Evolutionary conservation across 2,888 invertebrate species (phyloP), one percentile per base, ranked within the genome.

Genomic region (Parascotia fuliginaria): DNA sequence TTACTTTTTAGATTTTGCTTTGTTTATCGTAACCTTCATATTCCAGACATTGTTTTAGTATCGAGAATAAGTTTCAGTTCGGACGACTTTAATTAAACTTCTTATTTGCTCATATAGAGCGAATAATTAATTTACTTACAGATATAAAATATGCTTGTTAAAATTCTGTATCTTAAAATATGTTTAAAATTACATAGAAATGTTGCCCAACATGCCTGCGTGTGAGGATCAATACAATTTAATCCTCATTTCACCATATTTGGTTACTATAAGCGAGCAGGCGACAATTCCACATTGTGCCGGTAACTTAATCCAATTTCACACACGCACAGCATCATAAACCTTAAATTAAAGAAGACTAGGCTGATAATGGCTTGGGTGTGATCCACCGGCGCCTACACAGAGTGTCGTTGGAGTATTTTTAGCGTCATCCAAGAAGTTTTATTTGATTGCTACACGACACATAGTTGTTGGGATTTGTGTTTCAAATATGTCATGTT

Each of bases 221-320:
- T 43, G 53, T 60, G 48, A 49, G 52, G 49, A 57, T 40, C 31
- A 59, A 48, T 58, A 62, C 67, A 59, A 64, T 66, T 61, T 70
- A 60, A 70, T 54, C 55, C 61, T 56, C 56, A 55, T 59, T 61
- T 70, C 55, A 60, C 68, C 70, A 69, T 69, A 70, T 69, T 69
- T 70, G 68, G 68, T 51, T 54, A 57, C 62, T 70, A 61, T 61
- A 55, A 53, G 45, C 45, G 33, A 49, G 61, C 57, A 64, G 49
- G 55, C 63, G 40, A 67, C 65, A 65, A 65, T 60, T 55, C 13
- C 6, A 13, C 55, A 70, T 61, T 64, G 56, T 59, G 54, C 48
- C 52, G 61, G 68, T 65, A 69, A 69, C 68, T 66, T 70, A 69
- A 69, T 69, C 70, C 61, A 54, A 51, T 47, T 41, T 6, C 0